Conservation (phyloP, 2,797 vertebrate genomes). For the Hephaestus fuliginosus region DNA sequence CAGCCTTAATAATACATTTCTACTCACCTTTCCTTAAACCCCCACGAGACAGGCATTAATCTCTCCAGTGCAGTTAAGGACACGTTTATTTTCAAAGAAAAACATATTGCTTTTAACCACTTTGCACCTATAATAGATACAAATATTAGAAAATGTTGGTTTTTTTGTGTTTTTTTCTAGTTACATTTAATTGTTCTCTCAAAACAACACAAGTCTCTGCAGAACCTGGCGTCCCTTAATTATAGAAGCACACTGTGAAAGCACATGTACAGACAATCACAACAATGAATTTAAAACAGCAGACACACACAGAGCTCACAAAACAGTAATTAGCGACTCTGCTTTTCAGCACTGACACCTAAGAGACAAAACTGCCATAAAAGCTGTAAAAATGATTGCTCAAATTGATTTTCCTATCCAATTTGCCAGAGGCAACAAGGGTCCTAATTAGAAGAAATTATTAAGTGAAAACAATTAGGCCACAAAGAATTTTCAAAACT, state of each 20-base stretch:
- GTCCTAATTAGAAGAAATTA: slow-evolving; percentile 68
- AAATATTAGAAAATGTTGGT: slow-evolving; percentile 34
- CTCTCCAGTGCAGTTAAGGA: slow-evolving; percentile 9
- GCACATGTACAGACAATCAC: slow-evolving; percentile 20
- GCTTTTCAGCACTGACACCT: slow-evolving; percentile 61
- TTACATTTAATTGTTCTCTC: slow-evolving; percentile 28
- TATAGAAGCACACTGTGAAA: slow-evolving; percentile 22
- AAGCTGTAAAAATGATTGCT: slow-evolving; percentile 73
- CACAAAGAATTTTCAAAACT: slow-evolving; percentile 45
- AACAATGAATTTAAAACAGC: slow-evolving; percentile 31
- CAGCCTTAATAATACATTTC: slow-evolving; percentile 19
- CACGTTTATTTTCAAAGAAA: slow-evolving; percentile 30
- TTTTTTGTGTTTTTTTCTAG: not conserved
- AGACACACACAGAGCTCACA: slow-evolving; percentile 12
- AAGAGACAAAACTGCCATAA: slow-evolving; percentile 62
- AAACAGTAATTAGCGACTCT: slow-evolving; percentile 67
- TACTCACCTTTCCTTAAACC: slow-evolving; percentile 23
- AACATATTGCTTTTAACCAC: slow-evolving; percentile 9
- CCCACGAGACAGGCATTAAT: slow-evolving; percentile 22
- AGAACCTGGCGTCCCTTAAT: slow-evolving; percentile 13
- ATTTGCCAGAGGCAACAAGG: slow-evolving; percentile 67
- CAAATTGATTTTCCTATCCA: slow-evolving; percentile 74
- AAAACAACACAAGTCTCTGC: slow-evolving; percentile 15
- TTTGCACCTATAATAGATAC: not conserved
- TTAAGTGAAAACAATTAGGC: slow-evolving; percentile 73